Evolutionary conservation across 2,113 vertebrate species (phyloP).

Genomic region (Aythya baeri): DNA sequence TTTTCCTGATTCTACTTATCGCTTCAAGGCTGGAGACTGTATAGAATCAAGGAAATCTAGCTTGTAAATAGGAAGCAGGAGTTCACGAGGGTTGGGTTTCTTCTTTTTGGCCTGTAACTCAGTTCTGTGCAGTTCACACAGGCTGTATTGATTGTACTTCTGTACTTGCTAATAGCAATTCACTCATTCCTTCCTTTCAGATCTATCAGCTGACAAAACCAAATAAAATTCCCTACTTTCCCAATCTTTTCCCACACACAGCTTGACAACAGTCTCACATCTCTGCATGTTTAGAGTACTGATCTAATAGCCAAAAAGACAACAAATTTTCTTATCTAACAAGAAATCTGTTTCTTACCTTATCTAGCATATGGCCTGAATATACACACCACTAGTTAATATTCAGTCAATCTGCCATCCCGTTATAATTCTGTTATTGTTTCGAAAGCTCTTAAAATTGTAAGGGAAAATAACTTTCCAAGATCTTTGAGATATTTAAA

Average conservation of each 20-base stretch:
- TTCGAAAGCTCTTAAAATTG: neutral
- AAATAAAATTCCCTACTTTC: neutral
- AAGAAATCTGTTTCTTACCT: neutral
- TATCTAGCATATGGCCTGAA: neutral
- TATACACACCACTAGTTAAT: neutral
- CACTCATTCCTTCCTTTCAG: neutral
- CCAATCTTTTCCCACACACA: neutral
- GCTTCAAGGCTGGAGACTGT: neutral
- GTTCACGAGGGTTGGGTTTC: neutral
- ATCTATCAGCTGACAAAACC: neutral
- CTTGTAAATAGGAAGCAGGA: neutral
- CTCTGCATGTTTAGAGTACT: neutral
- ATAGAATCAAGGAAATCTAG: neutral
- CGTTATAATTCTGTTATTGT: neutral
- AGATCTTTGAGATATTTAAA: neutral
- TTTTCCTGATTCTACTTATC: neutral
- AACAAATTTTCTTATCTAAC: neutral
- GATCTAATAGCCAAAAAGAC: neutral
- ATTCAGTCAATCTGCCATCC: neutral
- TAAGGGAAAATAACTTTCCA: neutral
- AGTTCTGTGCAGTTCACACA: rapidly evolving
- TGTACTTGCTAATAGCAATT: neutral
- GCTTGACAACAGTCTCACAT: neutral
- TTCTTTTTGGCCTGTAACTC: neutral
- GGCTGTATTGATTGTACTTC: neutral